These are phyloP conservation scores for Zalophus californianus DNA, from an alignment of 2,797 vertebrate genomes.

Conservation along the genomic window DNA sequence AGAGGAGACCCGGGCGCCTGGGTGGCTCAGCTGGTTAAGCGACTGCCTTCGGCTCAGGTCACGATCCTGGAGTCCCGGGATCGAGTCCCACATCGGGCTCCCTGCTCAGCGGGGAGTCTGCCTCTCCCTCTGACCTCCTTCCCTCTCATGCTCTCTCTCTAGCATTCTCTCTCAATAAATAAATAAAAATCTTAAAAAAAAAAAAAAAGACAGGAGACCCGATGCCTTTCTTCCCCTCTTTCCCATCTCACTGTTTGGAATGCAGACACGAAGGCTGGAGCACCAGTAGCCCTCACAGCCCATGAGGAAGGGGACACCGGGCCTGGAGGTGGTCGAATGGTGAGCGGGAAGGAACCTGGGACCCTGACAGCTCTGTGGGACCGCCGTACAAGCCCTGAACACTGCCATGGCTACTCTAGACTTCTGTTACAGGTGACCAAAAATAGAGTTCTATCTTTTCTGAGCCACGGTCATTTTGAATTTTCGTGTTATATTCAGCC, in stretches of 20 bases:
- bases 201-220: background rate
- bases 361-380: background rate
- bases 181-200: too few relatives aligned
- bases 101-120: too few relatives aligned
- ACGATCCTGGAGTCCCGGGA: too few relatives aligned
- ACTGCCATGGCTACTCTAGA: background rate
- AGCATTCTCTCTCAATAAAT: too few relatives aligned
- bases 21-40: too few relatives aligned
- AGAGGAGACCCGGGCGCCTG: background rate
- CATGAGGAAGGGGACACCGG: background rate
- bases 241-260: background rate
- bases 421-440: background rate
- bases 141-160: too few relatives aligned
- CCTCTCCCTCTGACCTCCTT: too few relatives aligned
- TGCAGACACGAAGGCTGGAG: background rate
- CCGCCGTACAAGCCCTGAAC: background rate
- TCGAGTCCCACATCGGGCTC: too few relatives aligned
- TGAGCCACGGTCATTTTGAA: background rate
- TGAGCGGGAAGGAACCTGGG: background rate
- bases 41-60: too few relatives aligned
- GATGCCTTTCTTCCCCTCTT: rapidly evolving
- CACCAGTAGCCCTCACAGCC: background rate
- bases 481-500: background rate
- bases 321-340: background rate
- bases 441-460: background rate